These are phyloP conservation scores for Muraenolepis orangiensis DNA, from an alignment of 2,797 vertebrate species.

Conservation along the genomic window DNA sequence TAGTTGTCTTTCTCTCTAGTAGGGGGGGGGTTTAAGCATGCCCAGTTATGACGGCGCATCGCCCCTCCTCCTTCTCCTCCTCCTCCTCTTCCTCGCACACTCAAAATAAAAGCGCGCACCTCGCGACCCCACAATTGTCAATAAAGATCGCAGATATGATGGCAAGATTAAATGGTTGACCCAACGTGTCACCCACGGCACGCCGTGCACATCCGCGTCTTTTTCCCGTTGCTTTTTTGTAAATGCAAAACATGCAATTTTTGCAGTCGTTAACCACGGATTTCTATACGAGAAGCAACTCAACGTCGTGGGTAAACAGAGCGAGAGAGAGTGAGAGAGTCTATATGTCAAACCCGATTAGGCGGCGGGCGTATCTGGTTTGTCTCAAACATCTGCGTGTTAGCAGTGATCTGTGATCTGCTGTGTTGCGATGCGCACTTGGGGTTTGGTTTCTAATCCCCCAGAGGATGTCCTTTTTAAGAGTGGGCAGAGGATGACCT, in stretches of 20 bases:
- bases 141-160: not conserved
- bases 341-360: not conserved
- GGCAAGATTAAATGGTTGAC: too few species aligned
- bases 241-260: not conserved
- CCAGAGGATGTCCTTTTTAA: conserved; percentile 66
- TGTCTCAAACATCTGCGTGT: too few species aligned
- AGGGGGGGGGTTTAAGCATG: conserved; percentile 20
- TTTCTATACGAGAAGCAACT: not conserved
- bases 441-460: conserved; percentile 20
- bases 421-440: conserved; percentile 32
- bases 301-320: not conserved
- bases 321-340: not conserved
- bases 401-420: too few species aligned
- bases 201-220: not conserved
- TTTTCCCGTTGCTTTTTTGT: not conserved
- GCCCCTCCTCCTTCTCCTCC: conserved; percentile 50
- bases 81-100: conserved; percentile 22
- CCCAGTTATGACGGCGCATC: conserved; percentile 55
- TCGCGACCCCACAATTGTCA: not conserved
- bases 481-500: conserved; percentile 68
- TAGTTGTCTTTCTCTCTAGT: not conserved
- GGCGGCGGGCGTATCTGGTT: not conserved
- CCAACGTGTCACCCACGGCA: too few species aligned
- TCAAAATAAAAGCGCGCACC: conserved; percentile 57
- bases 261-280: not conserved